Conservation (phyloP, 2,113 vertebrate species). For the Ondatra zibethicus region DNA sequence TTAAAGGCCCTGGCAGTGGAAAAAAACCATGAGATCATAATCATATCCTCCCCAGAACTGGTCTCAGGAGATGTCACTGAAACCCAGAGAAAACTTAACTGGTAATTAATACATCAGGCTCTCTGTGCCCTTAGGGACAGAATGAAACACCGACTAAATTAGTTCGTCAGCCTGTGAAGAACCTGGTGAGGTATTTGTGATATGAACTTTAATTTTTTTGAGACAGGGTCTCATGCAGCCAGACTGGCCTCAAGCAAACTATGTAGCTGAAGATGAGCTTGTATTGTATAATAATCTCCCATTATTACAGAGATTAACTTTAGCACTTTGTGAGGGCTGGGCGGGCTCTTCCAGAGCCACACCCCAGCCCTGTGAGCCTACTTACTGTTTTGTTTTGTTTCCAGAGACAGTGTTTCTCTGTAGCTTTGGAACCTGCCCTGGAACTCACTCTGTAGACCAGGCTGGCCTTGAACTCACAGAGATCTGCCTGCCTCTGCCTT, state of each 20-base stretch:
- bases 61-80: constrained; percentile 53
- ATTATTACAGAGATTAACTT: neutral
- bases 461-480: neutral
- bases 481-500: neutral
- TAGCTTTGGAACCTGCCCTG: neutral
- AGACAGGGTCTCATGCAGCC: neutral
- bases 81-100: constrained; percentile 49
- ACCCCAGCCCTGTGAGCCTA: neutral
- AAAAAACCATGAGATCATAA: constrained; percentile 71
- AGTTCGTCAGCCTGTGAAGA: neutral
- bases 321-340: neutral
- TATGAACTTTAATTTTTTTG: neutral
- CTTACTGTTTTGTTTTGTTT: neutral
- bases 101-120: constrained; percentile 62
- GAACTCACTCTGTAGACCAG: neutral
- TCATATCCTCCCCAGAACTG: neutral
- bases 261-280: neutral
- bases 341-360: neutral
- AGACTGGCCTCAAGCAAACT: neutral
- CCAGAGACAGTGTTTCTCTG: neutral
- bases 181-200: neutral
- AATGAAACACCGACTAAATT: neutral
- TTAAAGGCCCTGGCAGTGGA: constrained; percentile 47
- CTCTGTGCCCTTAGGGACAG: constrained; percentile 12
- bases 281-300: neutral